A percentile compares a stretch with the other conserved stretches of the same genome.
Evolutionary conservation across 53 echinoderm and acorn worm species (phyloP).

Genomic region (Temnopleurus reevesii): DNA sequence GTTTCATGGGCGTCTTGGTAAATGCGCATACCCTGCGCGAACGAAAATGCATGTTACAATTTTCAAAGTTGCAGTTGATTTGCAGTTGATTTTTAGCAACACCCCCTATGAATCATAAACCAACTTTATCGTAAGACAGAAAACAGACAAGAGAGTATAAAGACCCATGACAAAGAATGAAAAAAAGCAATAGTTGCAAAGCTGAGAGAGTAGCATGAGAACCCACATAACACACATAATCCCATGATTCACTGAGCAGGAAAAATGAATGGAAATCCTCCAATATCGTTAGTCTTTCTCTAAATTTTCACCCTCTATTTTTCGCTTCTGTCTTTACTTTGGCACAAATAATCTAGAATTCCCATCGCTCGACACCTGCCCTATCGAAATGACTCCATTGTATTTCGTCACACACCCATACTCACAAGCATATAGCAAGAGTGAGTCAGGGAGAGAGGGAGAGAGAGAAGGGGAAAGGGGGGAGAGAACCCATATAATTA

Average conservation of each 20-base stretch:
- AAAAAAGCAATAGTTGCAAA: conserved; percentile 38
- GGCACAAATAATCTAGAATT: neutral
- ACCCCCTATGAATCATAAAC: neutral
- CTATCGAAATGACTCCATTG: neutral
- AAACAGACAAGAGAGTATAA: neutral
- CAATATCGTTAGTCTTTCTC: neutral
- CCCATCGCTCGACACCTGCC: neutral
- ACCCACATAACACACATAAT: neutral
- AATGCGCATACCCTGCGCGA: no score
- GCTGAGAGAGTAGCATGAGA: neutral
- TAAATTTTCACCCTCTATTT: neutral
- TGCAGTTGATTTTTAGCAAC: no score
- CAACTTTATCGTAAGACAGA: neutral
- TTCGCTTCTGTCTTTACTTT: neutral
- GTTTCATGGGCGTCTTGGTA: no score
- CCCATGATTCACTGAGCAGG: neutral
- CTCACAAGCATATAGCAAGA: neutral
- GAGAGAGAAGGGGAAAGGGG: neutral
- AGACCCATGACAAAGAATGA: no score
- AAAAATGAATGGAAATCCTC: conserved; percentile 1
- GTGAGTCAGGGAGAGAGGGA: neutral
- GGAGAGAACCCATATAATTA: neutral
- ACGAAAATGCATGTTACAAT: no score
- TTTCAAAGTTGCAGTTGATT: no score
- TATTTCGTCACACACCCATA: neutral